These are phyloP conservation scores for Cryptus armator DNA, from an alignment of 2,888 invertebrate species.

Conservation along the genomic window DNA sequence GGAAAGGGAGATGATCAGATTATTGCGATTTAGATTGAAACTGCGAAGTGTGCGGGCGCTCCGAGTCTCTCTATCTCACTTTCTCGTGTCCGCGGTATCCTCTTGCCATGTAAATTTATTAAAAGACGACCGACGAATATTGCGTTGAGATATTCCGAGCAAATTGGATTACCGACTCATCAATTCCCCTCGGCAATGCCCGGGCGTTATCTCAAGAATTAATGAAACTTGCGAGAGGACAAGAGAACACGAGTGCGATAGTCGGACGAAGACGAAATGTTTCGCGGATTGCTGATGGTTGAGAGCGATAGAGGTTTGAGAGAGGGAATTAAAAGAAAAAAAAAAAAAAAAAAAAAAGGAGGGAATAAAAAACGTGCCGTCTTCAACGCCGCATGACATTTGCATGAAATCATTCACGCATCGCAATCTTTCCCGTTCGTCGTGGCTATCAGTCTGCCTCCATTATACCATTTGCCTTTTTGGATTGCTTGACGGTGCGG, in stretches of 20 bases:
- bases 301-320: slow-evolving; percentile 46
- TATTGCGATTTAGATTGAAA: slow-evolving; percentile 66
- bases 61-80: slow-evolving; percentile 1
- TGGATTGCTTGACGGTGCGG: slow-evolving; percentile 15
- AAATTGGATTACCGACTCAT: slow-evolving; percentile 80
- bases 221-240: slow-evolving; percentile 61
- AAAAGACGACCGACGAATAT: slow-evolving; percentile 73
- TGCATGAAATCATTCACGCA: slow-evolving; percentile 64
- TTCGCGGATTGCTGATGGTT: slow-evolving; percentile 40
- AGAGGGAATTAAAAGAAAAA: slow-evolving; percentile 2
- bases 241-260: slow-evolving; percentile 26
- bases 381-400: slow-evolving; percentile 50
- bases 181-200: slow-evolving; percentile 71
- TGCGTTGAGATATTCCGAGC: slow-evolving; percentile 73
- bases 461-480: slow-evolving; percentile 25
- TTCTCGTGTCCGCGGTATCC: slow-evolving; percentile 4
- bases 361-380: slow-evolving; percentile 24
- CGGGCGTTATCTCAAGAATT: slow-evolving; percentile 64
- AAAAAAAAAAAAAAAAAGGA: slow-evolving; percentile 32
- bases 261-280: slow-evolving; percentile 48
- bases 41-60: slow-evolving; percentile 60
- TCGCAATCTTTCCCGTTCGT: slow-evolving; percentile 11
- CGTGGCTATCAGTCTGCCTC: slow-evolving; percentile 38
- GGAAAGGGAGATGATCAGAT: slow-evolving; percentile 54
- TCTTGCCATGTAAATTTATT: slow-evolving; percentile 80